These are phyloP conservation scores for Lysandra bellargus DNA, from an alignment of 2,888 invertebrate species.

Conservation along the genomic window DNA sequence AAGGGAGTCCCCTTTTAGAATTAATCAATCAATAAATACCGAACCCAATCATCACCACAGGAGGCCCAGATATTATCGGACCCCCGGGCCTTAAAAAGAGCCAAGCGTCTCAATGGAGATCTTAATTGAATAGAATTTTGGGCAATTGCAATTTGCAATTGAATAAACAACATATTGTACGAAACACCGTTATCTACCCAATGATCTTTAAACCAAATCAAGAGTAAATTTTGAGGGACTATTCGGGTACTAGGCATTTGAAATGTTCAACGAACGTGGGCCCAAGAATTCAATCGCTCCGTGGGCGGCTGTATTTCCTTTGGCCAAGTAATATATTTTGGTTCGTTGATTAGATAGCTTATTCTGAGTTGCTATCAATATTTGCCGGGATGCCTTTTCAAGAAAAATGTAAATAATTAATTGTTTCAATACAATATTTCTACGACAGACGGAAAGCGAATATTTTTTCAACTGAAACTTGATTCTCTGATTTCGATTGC, in stretches of 20 bases:
- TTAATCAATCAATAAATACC: constrained; percentile 45
- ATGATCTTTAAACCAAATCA: not conserved
- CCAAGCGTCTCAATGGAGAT: constrained; percentile 35
- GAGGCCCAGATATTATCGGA: constrained; percentile 39
- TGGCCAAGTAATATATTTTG: not conserved
- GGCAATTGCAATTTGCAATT: constrained; percentile 13
- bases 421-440: not conserved
- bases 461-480: not conserved
- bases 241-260: not conserved
- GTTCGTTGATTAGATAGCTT: not conserved
- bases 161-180: not conserved
- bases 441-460: not conserved
- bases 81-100: constrained; percentile 40
- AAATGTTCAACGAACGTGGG: not conserved
- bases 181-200: not conserved
- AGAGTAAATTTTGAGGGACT: not conserved
- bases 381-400: not conserved
- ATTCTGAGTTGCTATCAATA: not conserved
- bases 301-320: not conserved
- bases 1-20: constrained; percentile 32
- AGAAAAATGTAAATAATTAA: not conserved
- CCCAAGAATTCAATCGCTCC: constrained; percentile 6
- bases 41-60: constrained; percentile 46
- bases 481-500: not conserved
- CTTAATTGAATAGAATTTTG: constrained; percentile 35